Evolutionary conservation across 1,140 invertebrate species (phyloP).

Genomic region (Sminthurinus signatus): DNA sequence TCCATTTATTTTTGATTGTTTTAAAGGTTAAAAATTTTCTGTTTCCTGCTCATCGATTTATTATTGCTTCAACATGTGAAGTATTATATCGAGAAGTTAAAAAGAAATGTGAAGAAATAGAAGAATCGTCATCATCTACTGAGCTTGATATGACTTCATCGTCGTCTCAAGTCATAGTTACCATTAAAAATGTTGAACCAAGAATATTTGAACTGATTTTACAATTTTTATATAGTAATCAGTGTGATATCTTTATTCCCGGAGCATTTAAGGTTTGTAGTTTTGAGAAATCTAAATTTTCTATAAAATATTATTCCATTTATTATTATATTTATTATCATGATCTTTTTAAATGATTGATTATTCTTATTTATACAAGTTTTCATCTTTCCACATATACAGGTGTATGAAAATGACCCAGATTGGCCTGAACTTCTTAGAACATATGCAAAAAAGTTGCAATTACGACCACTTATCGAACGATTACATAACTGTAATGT

Average conservation of each 20-base stretch:
- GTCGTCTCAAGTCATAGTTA: conserved; percentile 39
- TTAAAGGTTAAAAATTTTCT: conserved; percentile 54
- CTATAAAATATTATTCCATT: no score
- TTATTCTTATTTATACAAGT: no score
- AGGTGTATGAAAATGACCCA: conserved; percentile 19
- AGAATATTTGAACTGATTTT: conserved; percentile 60
- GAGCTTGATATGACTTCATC: no score
- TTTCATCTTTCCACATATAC: no score
- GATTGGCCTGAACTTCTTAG: conserved; percentile 53
- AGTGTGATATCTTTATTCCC: conserved; percentile 54
- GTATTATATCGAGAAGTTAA: conserved; percentile 1
- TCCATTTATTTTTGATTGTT: conserved; percentile 62
- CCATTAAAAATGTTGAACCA: conserved; percentile 52
- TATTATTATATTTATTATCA: no score
- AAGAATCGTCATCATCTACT: conserved; percentile 1
- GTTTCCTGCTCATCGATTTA: conserved; percentile 22
- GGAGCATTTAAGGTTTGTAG: no score
- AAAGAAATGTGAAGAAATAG: conserved; percentile 14
- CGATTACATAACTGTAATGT: no score
- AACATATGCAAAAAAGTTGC: conserved; percentile 49
- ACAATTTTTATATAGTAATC: conserved; percentile 59
- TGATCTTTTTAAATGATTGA: no score
- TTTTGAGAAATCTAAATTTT: no score
- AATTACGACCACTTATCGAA: conserved; percentile 30
- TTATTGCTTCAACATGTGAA: conserved; percentile 50